Evolutionary conservation across 2,113 vertebrate species (phyloP).

Genomic region (Astur gentilis): DNA sequence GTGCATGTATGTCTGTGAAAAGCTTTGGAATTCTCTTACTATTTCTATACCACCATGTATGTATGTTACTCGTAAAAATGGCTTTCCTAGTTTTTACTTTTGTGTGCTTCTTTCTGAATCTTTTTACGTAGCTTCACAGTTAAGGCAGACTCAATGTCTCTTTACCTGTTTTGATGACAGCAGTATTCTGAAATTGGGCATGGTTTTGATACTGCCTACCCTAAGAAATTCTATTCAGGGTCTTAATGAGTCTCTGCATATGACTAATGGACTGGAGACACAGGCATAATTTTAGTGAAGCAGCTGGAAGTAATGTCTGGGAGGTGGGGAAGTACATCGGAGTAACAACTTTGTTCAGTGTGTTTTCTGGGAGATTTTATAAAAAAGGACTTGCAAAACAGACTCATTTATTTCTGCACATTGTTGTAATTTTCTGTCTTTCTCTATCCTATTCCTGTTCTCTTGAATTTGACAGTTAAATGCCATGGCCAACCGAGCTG

Average conservation of each 20-base stretch:
- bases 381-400: not conserved
- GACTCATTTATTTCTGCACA: not conserved
- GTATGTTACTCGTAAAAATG: not conserved
- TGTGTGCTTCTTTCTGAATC: not conserved
- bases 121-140: not conserved
- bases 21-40: conserved; percentile 25
- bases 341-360: not conserved
- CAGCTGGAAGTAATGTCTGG: not conserved
- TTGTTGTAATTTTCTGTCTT: not conserved
- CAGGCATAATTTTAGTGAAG: not conserved
- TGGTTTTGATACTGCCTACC: not conserved
- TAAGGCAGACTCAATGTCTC: not conserved
- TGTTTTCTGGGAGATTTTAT: not conserved
- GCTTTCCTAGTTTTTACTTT: not conserved
- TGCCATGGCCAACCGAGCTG: conserved; percentile 81
- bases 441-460: not conserved
- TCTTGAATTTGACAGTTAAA: conserved; percentile 71
- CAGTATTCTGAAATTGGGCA: not conserved
- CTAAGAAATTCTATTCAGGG: not conserved
- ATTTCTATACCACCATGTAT: not conserved
- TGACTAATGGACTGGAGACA: not conserved
- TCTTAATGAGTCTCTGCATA: not conserved
- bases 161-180: not conserved
- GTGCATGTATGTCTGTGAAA: conserved; percentile 23
- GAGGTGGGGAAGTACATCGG: not conserved